A percentile compares a stretch with the other conserved stretches of the same genome.
Evolutionary conservation across 1,140 invertebrate genomes (phyloP).

Genomic region (Homalodisca vitripennis): DNA sequence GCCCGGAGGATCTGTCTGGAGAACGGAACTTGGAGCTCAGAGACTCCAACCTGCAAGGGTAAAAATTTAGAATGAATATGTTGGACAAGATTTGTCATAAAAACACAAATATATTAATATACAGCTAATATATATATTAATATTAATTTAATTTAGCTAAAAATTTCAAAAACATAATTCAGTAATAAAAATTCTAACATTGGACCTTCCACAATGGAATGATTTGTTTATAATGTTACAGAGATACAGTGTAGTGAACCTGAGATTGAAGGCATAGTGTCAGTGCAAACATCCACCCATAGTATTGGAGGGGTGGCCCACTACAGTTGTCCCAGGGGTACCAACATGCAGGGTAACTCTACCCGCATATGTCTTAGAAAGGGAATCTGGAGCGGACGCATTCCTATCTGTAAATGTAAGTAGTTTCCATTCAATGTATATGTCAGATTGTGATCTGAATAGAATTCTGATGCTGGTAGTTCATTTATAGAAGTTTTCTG

Average conservation of each 20-base stretch:
- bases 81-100: neutral
- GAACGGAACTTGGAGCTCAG: constrained; percentile 84
- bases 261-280: constrained; percentile 56
- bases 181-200: too few species aligned
- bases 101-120: neutral
- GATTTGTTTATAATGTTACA: constrained; percentile 46
- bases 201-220: too few species aligned
- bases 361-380: constrained; percentile 73
- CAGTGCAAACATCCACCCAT: constrained; percentile 60
- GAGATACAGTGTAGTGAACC: constrained; percentile 77
- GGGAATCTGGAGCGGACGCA: constrained; percentile 77
- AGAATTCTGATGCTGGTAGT: too few species aligned
- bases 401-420: constrained; percentile 80
- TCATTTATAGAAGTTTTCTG: neutral
- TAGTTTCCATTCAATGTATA: too few species aligned
- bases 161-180: too few species aligned
- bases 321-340: constrained; percentile 80
- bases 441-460: too few species aligned
- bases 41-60: constrained; percentile 74
- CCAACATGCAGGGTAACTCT: constrained; percentile 74
- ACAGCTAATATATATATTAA: neutral
- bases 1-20: constrained; percentile 78
- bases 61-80: constrained; percentile 32
- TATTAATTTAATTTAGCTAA: too few species aligned
- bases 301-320: constrained; percentile 74